phyloP scores from a whole-genome alignment of 2,797 vertebrate genomes.

The Periparus ater region DNA sequence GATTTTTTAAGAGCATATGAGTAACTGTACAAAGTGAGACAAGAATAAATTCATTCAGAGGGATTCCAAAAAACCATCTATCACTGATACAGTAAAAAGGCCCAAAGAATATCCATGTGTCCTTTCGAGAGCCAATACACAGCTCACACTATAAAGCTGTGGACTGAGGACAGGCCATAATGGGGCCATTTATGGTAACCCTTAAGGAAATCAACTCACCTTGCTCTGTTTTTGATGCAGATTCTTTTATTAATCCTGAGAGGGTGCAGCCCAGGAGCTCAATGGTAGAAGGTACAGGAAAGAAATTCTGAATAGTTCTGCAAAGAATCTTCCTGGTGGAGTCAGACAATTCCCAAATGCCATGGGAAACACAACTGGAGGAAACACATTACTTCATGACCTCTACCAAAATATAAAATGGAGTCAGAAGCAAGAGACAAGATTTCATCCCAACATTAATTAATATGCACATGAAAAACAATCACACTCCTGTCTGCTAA shows the following conservation, averaged over 20 bases:
- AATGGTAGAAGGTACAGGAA: neutral
- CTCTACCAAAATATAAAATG: neutral
- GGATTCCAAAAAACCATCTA: neutral
- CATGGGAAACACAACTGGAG: constrained; percentile 2
- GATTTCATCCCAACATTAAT: neutral
- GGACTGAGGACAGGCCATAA: neutral
- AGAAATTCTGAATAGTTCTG: neutral
- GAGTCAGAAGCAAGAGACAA: neutral
- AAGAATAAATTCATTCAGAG: neutral
- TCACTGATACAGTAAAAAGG: neutral
- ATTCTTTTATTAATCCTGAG: neutral
- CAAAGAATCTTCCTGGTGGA: neutral
- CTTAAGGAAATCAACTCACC: constrained; percentile 19
- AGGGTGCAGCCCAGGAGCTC: neutral
- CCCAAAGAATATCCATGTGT: neutral
- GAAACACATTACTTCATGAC: neutral
- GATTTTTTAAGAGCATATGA: constrained; percentile 39
- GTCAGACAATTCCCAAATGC: constrained; percentile 2
- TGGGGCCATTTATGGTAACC: neutral
- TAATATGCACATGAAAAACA: neutral
- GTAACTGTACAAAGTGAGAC: neutral
- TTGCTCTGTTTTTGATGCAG: neutral
- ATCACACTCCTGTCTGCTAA: neutral
- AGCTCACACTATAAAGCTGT: neutral
- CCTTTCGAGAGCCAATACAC: neutral